phyloP scores from a whole-genome alignment of 2,888 invertebrate species.

The Drosophila subsilvestris region DNA sequence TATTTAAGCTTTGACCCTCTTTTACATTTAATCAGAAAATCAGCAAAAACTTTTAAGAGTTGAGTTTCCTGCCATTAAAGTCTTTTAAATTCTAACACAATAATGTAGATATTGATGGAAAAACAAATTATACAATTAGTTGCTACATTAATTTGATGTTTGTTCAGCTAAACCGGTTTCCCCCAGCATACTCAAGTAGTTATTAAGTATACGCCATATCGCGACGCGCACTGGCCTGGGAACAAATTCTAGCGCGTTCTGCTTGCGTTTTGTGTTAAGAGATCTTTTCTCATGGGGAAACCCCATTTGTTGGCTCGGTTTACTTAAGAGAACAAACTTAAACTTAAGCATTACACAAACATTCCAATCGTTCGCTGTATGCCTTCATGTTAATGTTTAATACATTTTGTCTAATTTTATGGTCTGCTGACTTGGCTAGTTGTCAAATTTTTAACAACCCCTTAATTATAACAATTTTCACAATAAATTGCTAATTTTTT shows the following conservation, averaged over 20 bases:
- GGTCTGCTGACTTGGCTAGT: slow-evolving; percentile 33
- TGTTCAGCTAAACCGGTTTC: slow-evolving; percentile 54
- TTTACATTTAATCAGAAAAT: background rate
- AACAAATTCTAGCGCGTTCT: background rate
- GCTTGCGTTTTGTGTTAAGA: background rate
- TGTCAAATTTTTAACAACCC: slow-evolving; percentile 4
- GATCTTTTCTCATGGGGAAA: background rate
- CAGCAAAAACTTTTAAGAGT: too few species aligned
- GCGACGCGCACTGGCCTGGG: slow-evolving; percentile 22
- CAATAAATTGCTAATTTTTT: background rate
- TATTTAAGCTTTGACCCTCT: too few species aligned
- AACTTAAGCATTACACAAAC: background rate
- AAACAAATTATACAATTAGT: slow-evolving; percentile 24
- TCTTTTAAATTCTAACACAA: background rate
- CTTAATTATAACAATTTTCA: slow-evolving; percentile 1
- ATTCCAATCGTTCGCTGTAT: background rate
- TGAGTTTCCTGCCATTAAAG: too few species aligned
- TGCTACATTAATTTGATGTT: slow-evolving; percentile 22
- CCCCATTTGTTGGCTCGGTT: background rate
- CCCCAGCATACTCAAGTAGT: slow-evolving; percentile 1
- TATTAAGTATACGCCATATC: slow-evolving; percentile 56
- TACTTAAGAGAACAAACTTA: slow-evolving; percentile 3
- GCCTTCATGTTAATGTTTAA: slow-evolving; percentile 7
- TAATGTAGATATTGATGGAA: slow-evolving; percentile 23
- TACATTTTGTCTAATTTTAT: slow-evolving; percentile 31